Evolutionary conservation across 1,140 invertebrate species (phyloP).

Genomic region (Melipona quadrifasciata): DNA sequence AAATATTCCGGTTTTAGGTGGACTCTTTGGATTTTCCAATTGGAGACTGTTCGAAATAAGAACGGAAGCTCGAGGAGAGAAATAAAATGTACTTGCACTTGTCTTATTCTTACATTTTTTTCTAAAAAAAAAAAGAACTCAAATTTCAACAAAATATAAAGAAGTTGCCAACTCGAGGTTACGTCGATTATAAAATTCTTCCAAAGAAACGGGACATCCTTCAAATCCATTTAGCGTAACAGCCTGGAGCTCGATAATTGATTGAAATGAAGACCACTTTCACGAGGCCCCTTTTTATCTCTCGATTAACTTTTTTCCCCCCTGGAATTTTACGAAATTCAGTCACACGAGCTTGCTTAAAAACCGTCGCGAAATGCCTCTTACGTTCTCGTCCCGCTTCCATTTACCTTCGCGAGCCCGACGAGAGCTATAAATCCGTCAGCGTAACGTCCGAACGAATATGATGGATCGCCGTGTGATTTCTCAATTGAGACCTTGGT

Average conservation of each 20-base stretch:
- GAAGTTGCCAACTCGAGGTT: too few relatives aligned
- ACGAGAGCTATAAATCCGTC: constrained; percentile 19
- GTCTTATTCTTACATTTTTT: too few relatives aligned
- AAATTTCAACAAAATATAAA: too few relatives aligned
- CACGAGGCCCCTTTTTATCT: not conserved
- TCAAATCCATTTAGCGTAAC: not conserved
- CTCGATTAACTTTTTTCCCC: not conserved
- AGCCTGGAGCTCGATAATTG: not conserved
- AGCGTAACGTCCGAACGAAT: not conserved
- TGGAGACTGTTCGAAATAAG: not conserved
- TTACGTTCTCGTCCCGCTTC: too few relatives aligned
- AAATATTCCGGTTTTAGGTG: too few relatives aligned
- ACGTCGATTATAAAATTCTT: not conserved
- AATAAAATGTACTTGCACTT: too few relatives aligned
- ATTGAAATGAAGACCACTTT: not conserved
- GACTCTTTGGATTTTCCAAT: too few relatives aligned
- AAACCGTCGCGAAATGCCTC: not conserved
- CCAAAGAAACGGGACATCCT: too few relatives aligned
- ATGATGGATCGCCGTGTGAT: constrained; percentile 14
- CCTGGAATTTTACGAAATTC: not conserved
- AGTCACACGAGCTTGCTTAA: not conserved
- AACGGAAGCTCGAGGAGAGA: not conserved
- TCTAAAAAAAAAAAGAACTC: too few relatives aligned
- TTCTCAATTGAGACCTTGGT: constrained; percentile 25
- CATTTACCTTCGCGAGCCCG: not conserved